Evolutionary conservation across 1,140 invertebrate species (phyloP).

Genomic region (Gonatopus flavifemur): DNA sequence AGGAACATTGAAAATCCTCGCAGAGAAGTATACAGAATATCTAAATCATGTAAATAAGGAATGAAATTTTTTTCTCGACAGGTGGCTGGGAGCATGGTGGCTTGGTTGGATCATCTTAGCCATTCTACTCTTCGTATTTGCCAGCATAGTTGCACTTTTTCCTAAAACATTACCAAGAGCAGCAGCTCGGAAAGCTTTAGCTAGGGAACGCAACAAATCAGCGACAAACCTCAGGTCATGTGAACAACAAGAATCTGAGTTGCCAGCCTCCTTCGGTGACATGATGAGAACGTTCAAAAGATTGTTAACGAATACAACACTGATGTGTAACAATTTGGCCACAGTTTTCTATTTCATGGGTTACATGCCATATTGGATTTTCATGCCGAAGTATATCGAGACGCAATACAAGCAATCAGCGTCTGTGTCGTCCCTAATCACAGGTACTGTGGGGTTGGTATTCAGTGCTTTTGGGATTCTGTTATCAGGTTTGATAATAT

Average conservation of each 20-base stretch:
- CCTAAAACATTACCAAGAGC: slow-evolving; percentile 68
- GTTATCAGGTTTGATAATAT: slow-evolving; percentile 69
- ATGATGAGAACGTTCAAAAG: slow-evolving; percentile 67
- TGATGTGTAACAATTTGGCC: slow-evolving; percentile 71
- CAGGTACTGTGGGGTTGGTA: slow-evolving; percentile 70
- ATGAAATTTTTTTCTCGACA: too few species aligned
- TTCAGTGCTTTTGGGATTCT: slow-evolving; percentile 74
- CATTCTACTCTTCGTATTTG: slow-evolving; percentile 64
- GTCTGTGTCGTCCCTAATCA: slow-evolving; percentile 68
- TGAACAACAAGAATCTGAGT: slow-evolving; percentile 40
- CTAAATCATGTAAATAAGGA: too few species aligned
- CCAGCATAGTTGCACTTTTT: slow-evolving; percentile 66
- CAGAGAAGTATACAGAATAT: too few species aligned
- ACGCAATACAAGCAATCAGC: slow-evolving; percentile 74
- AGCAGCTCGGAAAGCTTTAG: slow-evolving; percentile 59
- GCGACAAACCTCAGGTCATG: slow-evolving; percentile 42
- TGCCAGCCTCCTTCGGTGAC: slow-evolving; percentile 59
- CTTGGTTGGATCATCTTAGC: slow-evolving; percentile 75
- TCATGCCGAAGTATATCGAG: slow-evolving; percentile 77
- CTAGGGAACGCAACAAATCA: slow-evolving; percentile 50
- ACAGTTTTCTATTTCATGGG: slow-evolving; percentile 72
- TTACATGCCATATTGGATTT: slow-evolving; percentile 75
- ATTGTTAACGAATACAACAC: slow-evolving; percentile 65
- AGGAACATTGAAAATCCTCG: too few species aligned
- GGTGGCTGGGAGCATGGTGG: slow-evolving; percentile 80